Conservation (phyloP, 2,797 vertebrate genomes). For the Neomorphus geoffroyi region DNA sequence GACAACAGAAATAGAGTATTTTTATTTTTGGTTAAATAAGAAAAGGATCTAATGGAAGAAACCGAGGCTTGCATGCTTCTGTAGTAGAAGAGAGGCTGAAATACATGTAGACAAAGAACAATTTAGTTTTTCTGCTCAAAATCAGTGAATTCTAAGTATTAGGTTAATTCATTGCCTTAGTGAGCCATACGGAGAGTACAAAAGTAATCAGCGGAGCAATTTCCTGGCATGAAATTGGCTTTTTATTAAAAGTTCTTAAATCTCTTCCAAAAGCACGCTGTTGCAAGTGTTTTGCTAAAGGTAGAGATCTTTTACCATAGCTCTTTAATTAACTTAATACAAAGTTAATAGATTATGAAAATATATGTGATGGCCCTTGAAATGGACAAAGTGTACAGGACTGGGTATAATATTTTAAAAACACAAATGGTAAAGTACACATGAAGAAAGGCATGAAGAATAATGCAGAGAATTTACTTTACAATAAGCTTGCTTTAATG, state of each 20-base stretch:
- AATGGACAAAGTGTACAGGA: not conserved
- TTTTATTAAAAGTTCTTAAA: not conserved
- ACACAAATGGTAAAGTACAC: not conserved
- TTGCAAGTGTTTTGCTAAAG: not conserved
- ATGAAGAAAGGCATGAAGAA: not conserved
- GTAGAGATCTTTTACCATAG: not conserved
- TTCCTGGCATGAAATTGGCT: not conserved
- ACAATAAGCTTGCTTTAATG: not conserved
- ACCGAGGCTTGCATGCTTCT: not conserved
- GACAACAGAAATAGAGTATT: not conserved
- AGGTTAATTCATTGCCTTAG: not conserved
- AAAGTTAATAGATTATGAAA: not conserved
- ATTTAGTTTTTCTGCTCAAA: not conserved
- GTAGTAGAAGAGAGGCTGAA: not conserved
- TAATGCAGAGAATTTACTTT: not conserved
- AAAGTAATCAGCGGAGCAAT: not conserved
- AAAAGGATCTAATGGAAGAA: not conserved
- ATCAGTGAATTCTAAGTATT: not conserved
- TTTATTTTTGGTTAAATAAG: not conserved
- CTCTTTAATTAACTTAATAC: not conserved
- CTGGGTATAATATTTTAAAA: not conserved
- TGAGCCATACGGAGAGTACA: fast-evolving
- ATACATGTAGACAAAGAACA: not conserved
- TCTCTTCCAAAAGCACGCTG: not conserved
- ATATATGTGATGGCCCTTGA: not conserved